phyloP scores from a whole-genome alignment of 2,113 vertebrate genomes.

The Pterocles gutturalis region DNA sequence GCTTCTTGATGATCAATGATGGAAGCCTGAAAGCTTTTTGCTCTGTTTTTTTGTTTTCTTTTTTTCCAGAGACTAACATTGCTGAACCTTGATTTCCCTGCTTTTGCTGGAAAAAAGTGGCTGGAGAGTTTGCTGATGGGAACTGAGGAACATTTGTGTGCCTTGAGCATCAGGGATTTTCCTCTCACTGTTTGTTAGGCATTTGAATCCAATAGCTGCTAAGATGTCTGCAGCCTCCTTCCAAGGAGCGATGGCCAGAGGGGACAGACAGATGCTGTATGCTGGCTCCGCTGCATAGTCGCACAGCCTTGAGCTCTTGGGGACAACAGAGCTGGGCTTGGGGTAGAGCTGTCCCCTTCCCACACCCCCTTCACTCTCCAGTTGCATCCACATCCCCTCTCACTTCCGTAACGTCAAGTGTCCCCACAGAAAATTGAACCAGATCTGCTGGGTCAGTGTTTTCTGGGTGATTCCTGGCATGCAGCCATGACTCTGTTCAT shows the following conservation, averaged over 20 bases:
- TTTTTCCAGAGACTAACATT: neutral
- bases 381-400: neutral
- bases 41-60: neutral
- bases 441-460: neutral
- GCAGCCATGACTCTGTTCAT: neutral
- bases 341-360: neutral
- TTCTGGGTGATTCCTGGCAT: neutral
- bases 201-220: neutral
- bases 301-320: neutral
- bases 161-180: neutral
- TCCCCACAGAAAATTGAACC: neutral
- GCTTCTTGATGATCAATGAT: neutral
- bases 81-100: neutral
- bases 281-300: neutral
- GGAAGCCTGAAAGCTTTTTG: neutral
- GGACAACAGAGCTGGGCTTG: rapidly evolving
- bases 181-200: neutral
- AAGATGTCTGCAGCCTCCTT: neutral
- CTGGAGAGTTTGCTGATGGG: neutral
- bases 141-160: neutral
- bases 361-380: rapidly evolving
- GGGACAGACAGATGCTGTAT: neutral
- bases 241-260: neutral
- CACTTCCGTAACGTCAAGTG: neutral
- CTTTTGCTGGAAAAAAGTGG: neutral